Conservation (phyloP, 2,797 vertebrate species). For the Acanthis flammea region DNA sequence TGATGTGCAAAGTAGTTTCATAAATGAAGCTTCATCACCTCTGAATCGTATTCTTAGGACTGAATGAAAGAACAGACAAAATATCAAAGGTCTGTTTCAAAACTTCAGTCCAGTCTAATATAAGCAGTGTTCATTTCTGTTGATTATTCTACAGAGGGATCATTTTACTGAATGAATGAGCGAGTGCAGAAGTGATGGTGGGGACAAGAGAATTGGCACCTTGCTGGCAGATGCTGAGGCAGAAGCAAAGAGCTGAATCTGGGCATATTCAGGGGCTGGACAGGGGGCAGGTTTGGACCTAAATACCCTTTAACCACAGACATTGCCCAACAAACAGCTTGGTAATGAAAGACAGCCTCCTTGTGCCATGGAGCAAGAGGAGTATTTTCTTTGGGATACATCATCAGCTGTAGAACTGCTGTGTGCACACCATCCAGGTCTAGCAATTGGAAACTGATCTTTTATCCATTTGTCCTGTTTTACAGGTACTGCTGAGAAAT, state of each 20-base stretch:
- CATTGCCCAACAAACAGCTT: background rate
- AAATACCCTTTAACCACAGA: fast-evolving
- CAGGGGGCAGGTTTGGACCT: background rate
- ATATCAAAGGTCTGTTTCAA: background rate
- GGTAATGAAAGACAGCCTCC: background rate
- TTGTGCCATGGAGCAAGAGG: background rate
- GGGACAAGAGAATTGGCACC: background rate
- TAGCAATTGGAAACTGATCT: background rate
- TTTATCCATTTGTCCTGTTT: background rate
- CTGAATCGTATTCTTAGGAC: background rate
- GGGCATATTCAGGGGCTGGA: background rate
- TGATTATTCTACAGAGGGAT: background rate
- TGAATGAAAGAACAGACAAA: background rate
- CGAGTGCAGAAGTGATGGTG: background rate
- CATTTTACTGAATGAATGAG: background rate
- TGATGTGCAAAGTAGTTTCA: background rate
- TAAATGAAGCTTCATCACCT: background rate
- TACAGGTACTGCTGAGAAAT: background rate
- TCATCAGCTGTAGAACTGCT: background rate
- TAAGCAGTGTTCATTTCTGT: background rate
- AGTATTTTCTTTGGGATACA: background rate
- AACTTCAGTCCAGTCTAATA: background rate
- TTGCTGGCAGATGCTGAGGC: background rate
- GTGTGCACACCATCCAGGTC: fast-evolving
- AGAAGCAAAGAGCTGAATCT: background rate